These are phyloP conservation scores for Papilio protenor DNA, from an alignment of 2,888 invertebrate species.

Conservation along the genomic window DNA sequence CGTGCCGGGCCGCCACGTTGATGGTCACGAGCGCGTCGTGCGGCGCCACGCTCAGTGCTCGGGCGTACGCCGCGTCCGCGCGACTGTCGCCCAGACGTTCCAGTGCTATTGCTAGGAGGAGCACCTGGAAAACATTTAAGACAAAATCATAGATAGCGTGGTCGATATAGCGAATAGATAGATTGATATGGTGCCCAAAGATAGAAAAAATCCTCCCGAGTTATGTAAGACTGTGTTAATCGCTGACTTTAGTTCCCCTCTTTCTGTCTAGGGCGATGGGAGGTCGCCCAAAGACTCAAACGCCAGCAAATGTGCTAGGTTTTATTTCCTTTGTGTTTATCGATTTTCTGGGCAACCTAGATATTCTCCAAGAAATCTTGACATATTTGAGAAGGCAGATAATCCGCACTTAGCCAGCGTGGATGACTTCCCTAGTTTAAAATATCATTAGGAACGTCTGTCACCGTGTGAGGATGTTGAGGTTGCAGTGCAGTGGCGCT, in stretches of 20 bases:
- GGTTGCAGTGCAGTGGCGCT: constrained; percentile 73
- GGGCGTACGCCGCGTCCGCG: constrained; percentile 70
- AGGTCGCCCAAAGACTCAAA: too few relatives aligned
- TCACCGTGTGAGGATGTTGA: constrained; percentile 69
- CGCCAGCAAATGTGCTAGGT: too few relatives aligned
- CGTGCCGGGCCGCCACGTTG: constrained; percentile 71
- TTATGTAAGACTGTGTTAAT: too few relatives aligned
- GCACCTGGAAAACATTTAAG: constrained; percentile 61
- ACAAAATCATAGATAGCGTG: neutral
- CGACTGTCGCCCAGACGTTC: constrained; percentile 72
- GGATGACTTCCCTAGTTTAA: neutral
- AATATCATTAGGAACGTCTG: neutral
- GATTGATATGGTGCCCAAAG: too few relatives aligned
- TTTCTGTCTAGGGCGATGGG: too few relatives aligned
- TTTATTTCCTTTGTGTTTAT: too few relatives aligned
- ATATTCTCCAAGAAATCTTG: too few relatives aligned
- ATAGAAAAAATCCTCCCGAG: too few relatives aligned
- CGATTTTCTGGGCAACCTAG: too few relatives aligned
- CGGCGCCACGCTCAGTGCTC: constrained; percentile 65
- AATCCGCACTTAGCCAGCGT: too few relatives aligned
- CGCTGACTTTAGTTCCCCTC: too few relatives aligned
- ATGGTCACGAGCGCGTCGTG: constrained; percentile 68
- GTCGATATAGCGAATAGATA: neutral
- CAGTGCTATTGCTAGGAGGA: constrained; percentile 72
- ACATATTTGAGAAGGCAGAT: too few relatives aligned